These are phyloP conservation scores for Heteromormyrus szaboi DNA, from an alignment of 2,797 vertebrate genomes.

Conservation along the genomic window DNA sequence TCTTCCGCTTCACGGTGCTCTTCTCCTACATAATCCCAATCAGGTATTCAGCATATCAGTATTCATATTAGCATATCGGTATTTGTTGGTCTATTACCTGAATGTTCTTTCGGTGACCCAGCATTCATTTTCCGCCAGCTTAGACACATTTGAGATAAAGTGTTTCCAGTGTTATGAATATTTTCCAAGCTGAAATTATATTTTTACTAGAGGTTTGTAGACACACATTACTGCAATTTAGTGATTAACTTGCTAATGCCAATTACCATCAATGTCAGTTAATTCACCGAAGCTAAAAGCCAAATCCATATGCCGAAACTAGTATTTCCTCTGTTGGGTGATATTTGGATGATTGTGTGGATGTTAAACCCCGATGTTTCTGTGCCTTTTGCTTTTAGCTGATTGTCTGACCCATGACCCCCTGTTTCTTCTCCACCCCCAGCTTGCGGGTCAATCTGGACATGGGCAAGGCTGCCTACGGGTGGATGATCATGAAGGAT, in stretches of 20 bases:
- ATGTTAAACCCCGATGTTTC: neutral
- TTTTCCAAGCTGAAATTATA: neutral
- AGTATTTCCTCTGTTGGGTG: neutral
- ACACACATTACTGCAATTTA: neutral
- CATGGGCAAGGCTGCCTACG: constrained; percentile 94
- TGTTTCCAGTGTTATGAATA: neutral
- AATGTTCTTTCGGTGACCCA: neutral
- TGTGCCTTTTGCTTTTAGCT: neutral
- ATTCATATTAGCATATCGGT: neutral
- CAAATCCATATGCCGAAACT: neutral
- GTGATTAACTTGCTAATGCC: neutral
- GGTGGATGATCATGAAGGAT: constrained; percentile 97
- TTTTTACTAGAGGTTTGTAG: neutral
- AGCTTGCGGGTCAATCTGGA: constrained; percentile 95
- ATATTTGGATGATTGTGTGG: neutral
- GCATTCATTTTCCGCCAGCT: neutral
- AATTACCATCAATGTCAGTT: neutral
- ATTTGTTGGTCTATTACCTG: neutral
- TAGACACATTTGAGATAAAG: neutral
- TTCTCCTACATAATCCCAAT: constrained; percentile 98
- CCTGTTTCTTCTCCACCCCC: constrained; percentile 8
- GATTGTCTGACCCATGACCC: constrained; percentile 6
- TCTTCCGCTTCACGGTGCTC: constrained; percentile 89
- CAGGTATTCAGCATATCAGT: constrained; percentile 65
- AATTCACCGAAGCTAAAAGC: neutral